These are phyloP conservation scores for Ariopsis seemanni DNA, from an alignment of 2,113 vertebrate genomes.

Conservation along the genomic window DNA sequence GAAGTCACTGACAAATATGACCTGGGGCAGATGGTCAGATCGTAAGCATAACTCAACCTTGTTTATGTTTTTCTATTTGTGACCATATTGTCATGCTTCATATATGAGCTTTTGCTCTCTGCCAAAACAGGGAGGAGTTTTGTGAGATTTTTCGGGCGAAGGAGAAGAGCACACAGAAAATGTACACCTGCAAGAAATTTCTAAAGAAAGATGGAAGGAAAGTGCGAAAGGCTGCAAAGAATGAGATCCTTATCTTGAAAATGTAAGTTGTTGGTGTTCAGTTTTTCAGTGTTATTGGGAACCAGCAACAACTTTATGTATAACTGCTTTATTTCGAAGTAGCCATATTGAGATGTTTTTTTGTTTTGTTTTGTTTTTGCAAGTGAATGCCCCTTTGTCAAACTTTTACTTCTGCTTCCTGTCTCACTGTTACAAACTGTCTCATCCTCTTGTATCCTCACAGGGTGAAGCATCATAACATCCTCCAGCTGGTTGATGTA, in stretches of 20 bases:
- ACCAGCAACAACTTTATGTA: background rate
- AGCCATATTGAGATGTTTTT: background rate
- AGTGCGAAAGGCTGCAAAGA: constrained; percentile 97
- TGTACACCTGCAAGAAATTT: constrained; percentile 99
- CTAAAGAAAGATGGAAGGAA: constrained; percentile 95
- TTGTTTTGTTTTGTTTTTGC: background rate
- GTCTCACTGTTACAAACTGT: constrained; percentile 42
- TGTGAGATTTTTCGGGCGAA: constrained; percentile 98
- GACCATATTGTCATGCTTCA: background rate
- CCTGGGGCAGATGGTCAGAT: constrained; percentile 95
- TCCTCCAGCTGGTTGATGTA: constrained; percentile 93
- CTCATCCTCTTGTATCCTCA: constrained; percentile 40
- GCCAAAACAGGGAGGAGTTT: constrained; percentile 89
- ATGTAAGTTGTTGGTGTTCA: constrained; percentile 73
- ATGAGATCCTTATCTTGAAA: constrained; percentile 97
- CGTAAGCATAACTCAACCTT: constrained; percentile 79
- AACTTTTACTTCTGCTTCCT: constrained; percentile 39
- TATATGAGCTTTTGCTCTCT: constrained; percentile 14
- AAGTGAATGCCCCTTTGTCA: constrained; percentile 24
- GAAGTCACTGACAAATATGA: constrained; percentile 99
- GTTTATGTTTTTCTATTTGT: background rate
- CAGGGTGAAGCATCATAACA: constrained; percentile 98
- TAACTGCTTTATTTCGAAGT: constrained; percentile 4
- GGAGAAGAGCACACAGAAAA: constrained; percentile 91
- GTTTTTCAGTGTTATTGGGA: constrained; percentile 7